These are phyloP conservation scores for Hirtodrosophila duncani DNA, from an alignment of 2,888 invertebrate species.

Conservation along the genomic window DNA sequence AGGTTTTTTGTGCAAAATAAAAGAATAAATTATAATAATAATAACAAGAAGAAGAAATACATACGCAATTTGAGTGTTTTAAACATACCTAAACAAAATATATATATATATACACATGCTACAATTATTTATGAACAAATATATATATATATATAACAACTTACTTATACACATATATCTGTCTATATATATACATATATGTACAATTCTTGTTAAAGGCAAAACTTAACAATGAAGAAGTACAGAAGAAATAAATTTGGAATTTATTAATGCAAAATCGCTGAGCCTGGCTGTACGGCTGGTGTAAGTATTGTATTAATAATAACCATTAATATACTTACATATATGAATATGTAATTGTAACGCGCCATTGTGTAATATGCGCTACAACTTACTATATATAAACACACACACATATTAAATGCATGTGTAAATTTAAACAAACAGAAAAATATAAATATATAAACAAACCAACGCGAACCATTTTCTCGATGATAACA, in stretches of 20 bases:
- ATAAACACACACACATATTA: slow-evolving; percentile 23
- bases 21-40: slow-evolving; percentile 18
- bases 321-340: slow-evolving; percentile 23
- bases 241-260: slow-evolving; percentile 18
- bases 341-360: slow-evolving; percentile 42
- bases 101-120: slow-evolving; percentile 16
- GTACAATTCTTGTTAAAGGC: slow-evolving; percentile 25
- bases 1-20: slow-evolving; percentile 67
- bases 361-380: slow-evolving; percentile 63
- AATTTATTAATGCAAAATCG: no score
- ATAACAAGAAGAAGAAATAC: slow-evolving; percentile 8
- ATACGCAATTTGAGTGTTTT: slow-evolving; percentile 41
- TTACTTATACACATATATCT: slow-evolving; percentile 16
- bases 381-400: no score
- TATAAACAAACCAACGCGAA: slow-evolving; percentile 15
- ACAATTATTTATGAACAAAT: slow-evolving; percentile 21
- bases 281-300: no score
- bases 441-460: slow-evolving; percentile 22
- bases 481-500: slow-evolving; percentile 34
- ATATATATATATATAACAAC: slow-evolving; percentile 20
- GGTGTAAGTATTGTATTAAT: no score
- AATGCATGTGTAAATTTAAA: slow-evolving; percentile 23
- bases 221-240: slow-evolving; percentile 1
- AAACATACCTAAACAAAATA: slow-evolving; percentile 17
- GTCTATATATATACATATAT: slow-evolving; percentile 21